Conservation (phyloP, 2,797 vertebrate species). For the Paedocypris micromegethes region DNA sequence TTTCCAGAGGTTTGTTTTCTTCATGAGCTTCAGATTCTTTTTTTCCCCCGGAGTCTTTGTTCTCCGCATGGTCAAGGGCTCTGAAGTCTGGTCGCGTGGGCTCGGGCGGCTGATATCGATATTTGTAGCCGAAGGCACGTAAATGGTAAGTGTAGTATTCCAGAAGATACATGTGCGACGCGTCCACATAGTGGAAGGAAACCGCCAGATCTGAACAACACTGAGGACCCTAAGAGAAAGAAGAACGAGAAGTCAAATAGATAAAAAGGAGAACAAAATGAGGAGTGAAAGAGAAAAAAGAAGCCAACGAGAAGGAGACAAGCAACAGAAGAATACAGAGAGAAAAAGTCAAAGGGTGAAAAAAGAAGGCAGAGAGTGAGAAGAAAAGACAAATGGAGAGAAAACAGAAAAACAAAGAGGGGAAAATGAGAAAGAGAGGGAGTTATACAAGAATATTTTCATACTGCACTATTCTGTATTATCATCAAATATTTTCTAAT, state of each 20-base stretch:
- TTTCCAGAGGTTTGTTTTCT: conserved; percentile 35
- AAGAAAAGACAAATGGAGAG: too few species aligned
- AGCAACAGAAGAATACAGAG: too few species aligned
- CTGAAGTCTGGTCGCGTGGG: conserved; percentile 40
- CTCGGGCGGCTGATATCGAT: conserved; percentile 65
- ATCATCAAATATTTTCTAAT: too few species aligned
- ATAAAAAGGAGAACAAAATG: background rate
- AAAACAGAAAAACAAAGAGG: too few species aligned
- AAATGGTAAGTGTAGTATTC: conserved; percentile 75
- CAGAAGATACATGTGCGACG: conserved; percentile 63
- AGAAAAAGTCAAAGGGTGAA: too few species aligned
- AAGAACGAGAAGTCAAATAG: background rate
- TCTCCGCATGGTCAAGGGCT: conserved; percentile 14
- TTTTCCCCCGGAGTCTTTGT: conserved; percentile 26
- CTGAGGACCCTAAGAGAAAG: conserved; percentile 60
- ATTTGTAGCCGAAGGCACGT: conserved; percentile 68
- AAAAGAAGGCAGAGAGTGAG: too few species aligned
- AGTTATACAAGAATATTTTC: too few species aligned
- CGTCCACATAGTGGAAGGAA: conserved; percentile 74
- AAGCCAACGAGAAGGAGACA: too few species aligned
- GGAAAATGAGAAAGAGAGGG: too few species aligned
- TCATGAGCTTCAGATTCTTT: conserved; percentile 32
- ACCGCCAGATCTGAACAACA: conserved; percentile 74
- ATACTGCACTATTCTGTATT: too few species aligned
- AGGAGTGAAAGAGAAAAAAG: too few species aligned